A percentile compares a stretch with the other conserved stretches of the same genome.
Evolutionary conservation across 2,113 vertebrate species (phyloP).

Genomic region (Oreochromis niloticus): DNA sequence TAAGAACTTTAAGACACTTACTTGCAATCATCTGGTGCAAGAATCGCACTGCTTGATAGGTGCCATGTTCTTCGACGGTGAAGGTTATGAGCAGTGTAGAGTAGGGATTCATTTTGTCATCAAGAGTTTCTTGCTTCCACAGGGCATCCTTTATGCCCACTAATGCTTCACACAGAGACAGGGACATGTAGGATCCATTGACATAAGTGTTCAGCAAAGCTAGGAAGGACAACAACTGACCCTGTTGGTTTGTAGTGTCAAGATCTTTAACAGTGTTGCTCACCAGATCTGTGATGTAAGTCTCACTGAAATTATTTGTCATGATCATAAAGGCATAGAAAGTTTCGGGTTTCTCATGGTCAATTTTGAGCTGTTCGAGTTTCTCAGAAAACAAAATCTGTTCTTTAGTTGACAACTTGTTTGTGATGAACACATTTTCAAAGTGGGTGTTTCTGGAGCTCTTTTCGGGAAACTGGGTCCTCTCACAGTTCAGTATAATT

Average conservation of each 20-base stretch:
- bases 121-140: not conserved
- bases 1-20: slow-evolving; percentile 8
- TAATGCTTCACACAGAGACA: slow-evolving; percentile 39
- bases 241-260: not conserved
- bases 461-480: slow-evolving; percentile 9
- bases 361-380: slow-evolving; percentile 1
- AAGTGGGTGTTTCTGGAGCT: not conserved
- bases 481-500: slow-evolving; percentile 43
- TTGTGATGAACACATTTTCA: slow-evolving; percentile 22
- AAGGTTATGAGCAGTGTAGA: slow-evolving; percentile 36
- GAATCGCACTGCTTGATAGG: slow-evolving; percentile 30
- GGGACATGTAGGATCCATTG: slow-evolving; percentile 32
- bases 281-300: slow-evolving; percentile 27
- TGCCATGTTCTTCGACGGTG: slow-evolving; percentile 26
- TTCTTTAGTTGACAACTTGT: slow-evolving; percentile 26
- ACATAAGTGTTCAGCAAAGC: slow-evolving; percentile 41
- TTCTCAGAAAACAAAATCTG: slow-evolving; percentile 32
- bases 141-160: slow-evolving; percentile 13
- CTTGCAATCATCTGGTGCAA: slow-evolving; percentile 45
- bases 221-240: slow-evolving; percentile 8
- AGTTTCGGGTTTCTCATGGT: slow-evolving; percentile 39
- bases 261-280: slow-evolving; percentile 35
- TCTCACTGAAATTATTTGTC: slow-evolving; percentile 43
- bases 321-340: slow-evolving; percentile 60
- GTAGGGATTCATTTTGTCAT: slow-evolving; percentile 43